These are phyloP conservation scores for Setipinna tenuifilis DNA, from an alignment of 2,797 vertebrate genomes.

Conservation along the genomic window DNA sequence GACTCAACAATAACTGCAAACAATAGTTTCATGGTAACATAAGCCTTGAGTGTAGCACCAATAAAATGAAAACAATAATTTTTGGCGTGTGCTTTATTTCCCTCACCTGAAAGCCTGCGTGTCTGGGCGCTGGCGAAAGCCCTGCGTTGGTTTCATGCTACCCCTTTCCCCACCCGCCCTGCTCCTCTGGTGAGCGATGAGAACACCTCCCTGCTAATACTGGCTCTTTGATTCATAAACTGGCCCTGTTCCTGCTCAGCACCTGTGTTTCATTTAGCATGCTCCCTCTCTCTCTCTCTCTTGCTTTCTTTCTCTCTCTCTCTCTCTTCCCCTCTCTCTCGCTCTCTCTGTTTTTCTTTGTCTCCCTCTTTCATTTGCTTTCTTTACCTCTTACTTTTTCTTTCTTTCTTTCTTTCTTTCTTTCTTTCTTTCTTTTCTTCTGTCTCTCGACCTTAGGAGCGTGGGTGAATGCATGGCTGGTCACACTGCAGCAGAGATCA, in stretches of 20 bases:
- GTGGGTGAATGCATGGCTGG: neutral
- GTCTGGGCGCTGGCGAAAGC: neutral
- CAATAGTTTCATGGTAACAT: constrained; percentile 13
- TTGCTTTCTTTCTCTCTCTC: too few species aligned
- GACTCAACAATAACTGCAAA: constrained; percentile 24
- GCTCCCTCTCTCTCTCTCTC: neutral
- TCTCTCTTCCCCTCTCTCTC: too few species aligned
- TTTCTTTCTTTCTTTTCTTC: too few species aligned
- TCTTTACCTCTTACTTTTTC: too few species aligned
- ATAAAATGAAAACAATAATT: constrained; percentile 1
- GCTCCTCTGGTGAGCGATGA: constrained; percentile 37
- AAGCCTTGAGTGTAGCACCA: neutral
- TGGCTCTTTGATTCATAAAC: constrained; percentile 57
- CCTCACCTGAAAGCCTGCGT: neutral
- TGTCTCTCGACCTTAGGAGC: neutral
- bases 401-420: too few species aligned
- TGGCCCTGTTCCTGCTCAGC: constrained; percentile 50
- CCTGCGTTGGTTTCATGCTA: neutral
- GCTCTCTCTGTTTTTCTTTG: too few species aligned
- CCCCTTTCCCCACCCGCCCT: neutral
- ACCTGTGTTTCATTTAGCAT: constrained; percentile 79
- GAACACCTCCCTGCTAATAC: constrained; percentile 28
- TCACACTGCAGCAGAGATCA: neutral
- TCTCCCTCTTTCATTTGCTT: too few species aligned
- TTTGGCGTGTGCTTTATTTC: neutral